phyloP scores from a whole-genome alignment of 2,888 invertebrate species.

The Rhodophaea formosa region DNA sequence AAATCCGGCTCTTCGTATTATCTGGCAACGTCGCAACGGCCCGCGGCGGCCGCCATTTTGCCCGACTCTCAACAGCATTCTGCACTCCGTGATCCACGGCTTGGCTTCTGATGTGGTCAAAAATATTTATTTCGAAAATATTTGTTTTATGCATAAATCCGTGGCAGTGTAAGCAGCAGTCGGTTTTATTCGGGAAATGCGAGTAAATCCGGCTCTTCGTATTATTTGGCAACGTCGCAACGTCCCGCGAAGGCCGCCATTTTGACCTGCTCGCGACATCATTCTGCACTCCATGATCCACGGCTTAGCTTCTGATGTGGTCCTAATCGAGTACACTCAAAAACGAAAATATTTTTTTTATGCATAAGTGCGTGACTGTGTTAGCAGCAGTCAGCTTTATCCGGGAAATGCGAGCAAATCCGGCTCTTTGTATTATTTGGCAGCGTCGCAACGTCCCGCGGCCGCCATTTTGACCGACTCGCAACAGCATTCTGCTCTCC shows the following conservation, averaged over 20 bases:
- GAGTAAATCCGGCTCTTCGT: no score
- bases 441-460: slow-evolving; percentile 51
- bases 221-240: no score
- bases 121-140: no score
- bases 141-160: no score
- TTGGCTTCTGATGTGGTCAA: slow-evolving; percentile 22
- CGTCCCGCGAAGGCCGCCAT: no score
- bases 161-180: no score
- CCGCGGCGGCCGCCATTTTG: slow-evolving; percentile 60
- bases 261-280: no score
- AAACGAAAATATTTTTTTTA: no score
- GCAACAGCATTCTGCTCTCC: slow-evolving; percentile 73
- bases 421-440: slow-evolving; percentile 65
- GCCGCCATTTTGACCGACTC: slow-evolving; percentile 58
- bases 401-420: slow-evolving; percentile 60
- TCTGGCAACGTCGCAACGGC: slow-evolving; percentile 57
- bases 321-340: slow-evolving; percentile 24
- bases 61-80: slow-evolving; percentile 64
- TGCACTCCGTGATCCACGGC: slow-evolving; percentile 60
- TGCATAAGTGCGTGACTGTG: slow-evolving; percentile 30
- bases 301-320: no score
- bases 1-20: slow-evolving; percentile 67
- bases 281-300: no score
- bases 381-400: slow-evolving; percentile 47
- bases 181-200: no score